Base-by-base conservation (phyloP, 2,797 vertebrate species). In the Erethizon dorsatum region DNA sequence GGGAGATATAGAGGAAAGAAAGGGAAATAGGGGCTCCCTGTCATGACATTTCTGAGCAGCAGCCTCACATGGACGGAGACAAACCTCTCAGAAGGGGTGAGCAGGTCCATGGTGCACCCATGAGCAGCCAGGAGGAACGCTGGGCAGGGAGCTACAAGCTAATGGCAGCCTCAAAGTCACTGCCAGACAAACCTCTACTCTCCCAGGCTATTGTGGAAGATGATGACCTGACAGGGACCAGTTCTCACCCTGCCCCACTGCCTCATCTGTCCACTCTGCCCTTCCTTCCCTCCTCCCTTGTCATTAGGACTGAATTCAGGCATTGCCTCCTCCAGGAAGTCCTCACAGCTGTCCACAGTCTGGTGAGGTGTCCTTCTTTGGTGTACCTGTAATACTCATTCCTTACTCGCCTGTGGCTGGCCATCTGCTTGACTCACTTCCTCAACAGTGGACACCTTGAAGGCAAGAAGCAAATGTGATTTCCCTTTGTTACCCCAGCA, bases 281-380 rank as follows among this genome's bases (percentile, higher is more conserved):
- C 63, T 71, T 65, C 31, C 57, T 31, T 24, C 50, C 61, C 26
- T 77, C 24, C 71, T 80, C 15, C 0, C 6, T 77, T n/a, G 50
- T 78, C 77, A 56, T 92, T 67, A 45, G 50, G 54, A 65, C 50
- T 52, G 3, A 88, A 31, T 45, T 67, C n/a, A 95, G 28, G 31
- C 0, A 37, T 59, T 63, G 87, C 59, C 73, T 88, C 82, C 85
- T 95, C 86, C 61, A 56, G 50, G 79, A 91, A 79, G 71, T 61
- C 88, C 79, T 61, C 83, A 41, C 47, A 54, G 79, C 47, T 65
- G 13, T 26, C 77, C 82, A 82, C 54, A 7, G 17, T n/a, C 33
- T 52, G 24, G 37, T 0, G 1, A 94, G 28, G 37, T 73, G 14
- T 61, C 54, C 1, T 47, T 77, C 41, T 63, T 86, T 61, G 2